A percentile compares a stretch with the other conserved stretches of the same genome.
Evolutionary conservation across 2,888 invertebrate genomes (phyloP).

Genomic region (Agrotis clavis): DNA sequence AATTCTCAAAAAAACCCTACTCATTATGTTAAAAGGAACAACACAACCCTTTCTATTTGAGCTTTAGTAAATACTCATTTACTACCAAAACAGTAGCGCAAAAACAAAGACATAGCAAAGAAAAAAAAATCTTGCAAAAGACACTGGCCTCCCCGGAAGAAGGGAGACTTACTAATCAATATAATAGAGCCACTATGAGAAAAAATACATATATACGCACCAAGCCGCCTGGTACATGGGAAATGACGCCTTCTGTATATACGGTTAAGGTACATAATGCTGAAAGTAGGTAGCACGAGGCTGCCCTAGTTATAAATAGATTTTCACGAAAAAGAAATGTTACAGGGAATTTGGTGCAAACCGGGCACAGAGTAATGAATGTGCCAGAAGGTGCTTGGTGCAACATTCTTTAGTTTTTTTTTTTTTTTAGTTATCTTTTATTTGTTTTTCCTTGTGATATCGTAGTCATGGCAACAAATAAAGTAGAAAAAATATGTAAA

Average conservation of each 20-base stretch:
- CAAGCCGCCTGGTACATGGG: conserved; percentile 46
- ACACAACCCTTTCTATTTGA: conserved; percentile 59
- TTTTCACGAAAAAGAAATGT: conserved; percentile 92
- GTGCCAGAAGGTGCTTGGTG: conserved; percentile 67
- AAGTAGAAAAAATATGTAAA: not conserved
- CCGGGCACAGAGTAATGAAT: conserved; percentile 80
- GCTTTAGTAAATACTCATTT: conserved; percentile 67
- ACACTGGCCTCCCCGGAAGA: conserved; percentile 83
- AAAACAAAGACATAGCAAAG: conserved; percentile 85
- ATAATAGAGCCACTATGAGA: conserved; percentile 91
- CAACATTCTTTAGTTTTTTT: conserved; percentile 44
- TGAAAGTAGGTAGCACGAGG: conserved; percentile 73
- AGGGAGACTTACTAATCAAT: conserved; percentile 89
- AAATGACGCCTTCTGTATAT: conserved; percentile 68
- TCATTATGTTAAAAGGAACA: conserved; percentile 64
- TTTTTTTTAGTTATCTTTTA: conserved; percentile 12
- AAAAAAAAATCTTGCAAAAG: conserved; percentile 83
- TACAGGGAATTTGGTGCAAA: conserved; percentile 91
- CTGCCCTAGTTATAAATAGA: conserved; percentile 91
- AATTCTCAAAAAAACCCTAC: conserved; percentile 16
- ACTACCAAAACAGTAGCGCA: conserved; percentile 72
- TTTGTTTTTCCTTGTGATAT: conserved; percentile 22
- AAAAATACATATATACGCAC: conserved; percentile 86
- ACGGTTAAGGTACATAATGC: conserved; percentile 70
- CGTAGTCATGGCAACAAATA: not conserved